Conservation (phyloP, 2,888 invertebrate species). For the Brachyopa scutellaris region DNA sequence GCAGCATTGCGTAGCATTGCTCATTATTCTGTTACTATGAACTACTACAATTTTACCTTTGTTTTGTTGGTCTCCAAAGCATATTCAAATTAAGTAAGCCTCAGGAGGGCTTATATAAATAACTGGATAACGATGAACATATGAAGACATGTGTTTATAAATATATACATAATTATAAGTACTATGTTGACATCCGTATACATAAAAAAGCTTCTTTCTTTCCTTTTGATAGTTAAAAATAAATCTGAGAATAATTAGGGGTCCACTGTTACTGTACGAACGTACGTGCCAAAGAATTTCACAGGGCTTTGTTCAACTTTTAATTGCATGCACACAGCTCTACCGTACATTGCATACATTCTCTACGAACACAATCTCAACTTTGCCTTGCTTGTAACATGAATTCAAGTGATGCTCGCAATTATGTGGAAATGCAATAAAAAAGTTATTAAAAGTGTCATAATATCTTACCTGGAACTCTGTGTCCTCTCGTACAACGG, state of each 20-base stretch:
- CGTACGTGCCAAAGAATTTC: conserved; percentile 42
- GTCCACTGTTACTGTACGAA: conserved; percentile 13
- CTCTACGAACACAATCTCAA: background rate
- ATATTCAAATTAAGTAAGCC: too few relatives aligned
- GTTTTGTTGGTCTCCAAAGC: too few relatives aligned
- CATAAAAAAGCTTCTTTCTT: conserved; percentile 6
- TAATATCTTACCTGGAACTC: conserved; percentile 76
- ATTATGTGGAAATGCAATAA: conserved; percentile 78
- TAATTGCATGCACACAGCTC: conserved; percentile 43
- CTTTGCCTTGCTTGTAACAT: conserved; percentile 14
- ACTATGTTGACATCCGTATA: conserved; percentile 11
- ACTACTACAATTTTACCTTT: too few relatives aligned
- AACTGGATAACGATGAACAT: conserved; percentile 27
- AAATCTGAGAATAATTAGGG: conserved; percentile 51
- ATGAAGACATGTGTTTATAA: too few relatives aligned
- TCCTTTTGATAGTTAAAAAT: conserved; percentile 43
- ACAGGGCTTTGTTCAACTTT: conserved; percentile 59
- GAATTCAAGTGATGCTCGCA: conserved; percentile 52
- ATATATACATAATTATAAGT: too few relatives aligned
- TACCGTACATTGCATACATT: background rate
- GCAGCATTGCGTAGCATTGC: too few relatives aligned
- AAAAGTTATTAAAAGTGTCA: conserved; percentile 81
- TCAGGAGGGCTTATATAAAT: too few relatives aligned
- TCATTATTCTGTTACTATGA: too few relatives aligned
- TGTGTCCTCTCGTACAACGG: too few relatives aligned